Conservation (phyloP, 2,113 vertebrate species). For the Petrocephalus zakoni region DNA sequence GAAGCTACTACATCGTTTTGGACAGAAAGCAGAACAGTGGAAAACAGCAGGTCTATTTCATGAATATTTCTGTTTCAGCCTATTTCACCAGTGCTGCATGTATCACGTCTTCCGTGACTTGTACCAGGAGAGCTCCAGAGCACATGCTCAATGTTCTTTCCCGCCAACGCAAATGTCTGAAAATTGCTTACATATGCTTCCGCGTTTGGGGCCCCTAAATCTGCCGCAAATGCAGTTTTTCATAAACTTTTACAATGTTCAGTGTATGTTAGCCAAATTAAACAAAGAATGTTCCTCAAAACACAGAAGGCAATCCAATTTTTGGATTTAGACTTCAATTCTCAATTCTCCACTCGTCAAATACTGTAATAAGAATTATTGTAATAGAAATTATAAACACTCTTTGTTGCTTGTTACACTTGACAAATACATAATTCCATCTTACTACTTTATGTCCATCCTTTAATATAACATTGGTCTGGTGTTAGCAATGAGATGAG, state of each 20-base stretch:
- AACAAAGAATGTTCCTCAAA: not conserved
- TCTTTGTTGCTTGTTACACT: not conserved
- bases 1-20: not conserved
- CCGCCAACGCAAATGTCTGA: not conserved
- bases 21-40: not conserved
- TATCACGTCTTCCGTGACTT: not conserved
- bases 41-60: not conserved
- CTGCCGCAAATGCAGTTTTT: not conserved
- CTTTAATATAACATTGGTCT: no score
- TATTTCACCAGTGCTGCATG: not conserved
- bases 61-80: not conserved
- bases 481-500: not conserved
- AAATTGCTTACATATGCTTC: not conserved
- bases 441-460: not conserved
- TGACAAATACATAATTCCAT: not conserved
- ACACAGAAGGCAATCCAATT: not conserved
- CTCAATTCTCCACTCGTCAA: not conserved
- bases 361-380: not conserved
- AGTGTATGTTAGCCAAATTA: not conserved
- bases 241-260: not conserved
- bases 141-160: not conserved
- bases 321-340: not conserved
- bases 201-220: not conserved
- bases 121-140: not conserved
- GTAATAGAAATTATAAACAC: not conserved